Evolutionary conservation across 2,888 invertebrate genomes (phyloP), one percentile per base, ranked within the genome.

Genomic region (Lasioglossum calceatum): DNA sequence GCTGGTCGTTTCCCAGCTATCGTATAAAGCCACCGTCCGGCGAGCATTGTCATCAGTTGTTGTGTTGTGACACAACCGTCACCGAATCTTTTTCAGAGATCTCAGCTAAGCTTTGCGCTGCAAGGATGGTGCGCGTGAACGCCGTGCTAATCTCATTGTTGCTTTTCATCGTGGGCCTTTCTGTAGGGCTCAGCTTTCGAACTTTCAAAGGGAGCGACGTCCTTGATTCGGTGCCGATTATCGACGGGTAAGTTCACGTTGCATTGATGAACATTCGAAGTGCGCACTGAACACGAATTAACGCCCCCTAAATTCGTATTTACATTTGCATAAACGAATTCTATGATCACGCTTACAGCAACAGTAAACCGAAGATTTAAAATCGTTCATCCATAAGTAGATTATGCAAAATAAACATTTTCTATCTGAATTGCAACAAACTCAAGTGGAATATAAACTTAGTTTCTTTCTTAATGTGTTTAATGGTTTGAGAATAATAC

Each of bases 181-280:
- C 93, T 4, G 72, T 90, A 32, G 94, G 91, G n/a, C 58, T 92
- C 2, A 91, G 82, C n/a, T 32, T 70, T 14, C 75, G 61, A 44
- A 81, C 71, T 27, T 90, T 90, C 32, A 93, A 93, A 79, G 95
- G 95, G 61, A 93, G 95, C 50, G 92, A 94, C 64, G 95, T 93
- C 8, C 92, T 95, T 4, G 91, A 92, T 77, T 89, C 92, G 42
- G 92, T 91, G 12, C 95, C 95, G 12, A 90, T 95, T 50, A 93
- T 95, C 47, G 95, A 95, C 70, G 95, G 95, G 95, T 95, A 93
- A 90, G 78, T 82, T 72, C 32, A 12, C 27, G 10, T 2, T 16
- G n/a, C 23, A 19, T 58, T 5, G 12, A 78, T 44, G 10, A 44
- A 44, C 77, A n/a, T 70, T 70, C 36, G 19, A 19, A 36, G 16